These are phyloP conservation scores for Turdus rufiventris DNA, from an alignment of 2,113 vertebrate genomes.

Conservation along the genomic window DNA sequence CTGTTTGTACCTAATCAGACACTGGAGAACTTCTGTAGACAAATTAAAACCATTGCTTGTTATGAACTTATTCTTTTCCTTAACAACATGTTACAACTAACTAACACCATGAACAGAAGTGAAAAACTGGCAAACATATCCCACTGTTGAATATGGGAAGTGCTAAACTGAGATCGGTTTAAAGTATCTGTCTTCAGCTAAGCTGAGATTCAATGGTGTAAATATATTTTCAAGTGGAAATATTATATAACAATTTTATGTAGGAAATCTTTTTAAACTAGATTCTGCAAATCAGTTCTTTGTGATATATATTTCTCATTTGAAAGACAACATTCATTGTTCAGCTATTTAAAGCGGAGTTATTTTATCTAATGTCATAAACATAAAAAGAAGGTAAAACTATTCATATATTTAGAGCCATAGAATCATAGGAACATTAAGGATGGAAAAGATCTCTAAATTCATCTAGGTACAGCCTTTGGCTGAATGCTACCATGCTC, in stretches of 20 bases:
- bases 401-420: not conserved
- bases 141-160: not conserved
- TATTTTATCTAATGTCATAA: not conserved
- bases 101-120: not conserved
- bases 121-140: not conserved
- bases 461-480: not conserved
- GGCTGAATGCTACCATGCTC: rapidly evolving
- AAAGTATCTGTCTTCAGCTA: not conserved
- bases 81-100: not conserved
- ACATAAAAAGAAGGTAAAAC: not conserved
- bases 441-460: not conserved
- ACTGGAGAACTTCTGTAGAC: not conserved
- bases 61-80: not conserved
- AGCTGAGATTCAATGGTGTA: not conserved
- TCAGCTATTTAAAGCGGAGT: not conserved
- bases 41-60: not conserved
- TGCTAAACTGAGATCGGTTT: not conserved
- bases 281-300: not conserved
- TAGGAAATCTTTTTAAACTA: not conserved
- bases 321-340: not conserved
- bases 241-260: not conserved
- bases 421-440: not conserved
- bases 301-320: not conserved
- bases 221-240: not conserved
- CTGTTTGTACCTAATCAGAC: not conserved